Evolutionary conservation across 2,888 invertebrate species (phyloP).

Genomic region (Tetragnatha montana): DNA sequence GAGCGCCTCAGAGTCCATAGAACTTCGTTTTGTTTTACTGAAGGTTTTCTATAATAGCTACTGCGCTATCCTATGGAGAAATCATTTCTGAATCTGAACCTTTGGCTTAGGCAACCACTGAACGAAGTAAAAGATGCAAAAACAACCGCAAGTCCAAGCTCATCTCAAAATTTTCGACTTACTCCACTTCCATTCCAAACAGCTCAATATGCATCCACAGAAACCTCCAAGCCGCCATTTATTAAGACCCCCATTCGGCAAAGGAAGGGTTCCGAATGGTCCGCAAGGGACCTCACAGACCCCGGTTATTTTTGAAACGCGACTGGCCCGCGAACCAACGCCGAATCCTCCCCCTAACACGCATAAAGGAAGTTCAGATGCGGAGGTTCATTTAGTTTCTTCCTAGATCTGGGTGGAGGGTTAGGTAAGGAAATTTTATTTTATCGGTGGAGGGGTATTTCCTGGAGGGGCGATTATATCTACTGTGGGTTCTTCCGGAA

Average conservation of each 20-base stretch:
- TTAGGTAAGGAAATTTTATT: slow-evolving; percentile 10
- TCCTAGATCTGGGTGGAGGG: background rate
- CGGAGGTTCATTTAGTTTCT: slow-evolving; percentile 1
- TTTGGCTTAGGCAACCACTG: no score
- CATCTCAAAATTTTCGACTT: no score
- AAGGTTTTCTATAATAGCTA: no score
- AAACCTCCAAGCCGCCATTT: background rate
- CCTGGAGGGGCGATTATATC: background rate
- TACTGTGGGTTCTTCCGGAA: slow-evolving; percentile 10
- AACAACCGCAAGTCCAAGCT: no score
- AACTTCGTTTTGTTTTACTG: no score
- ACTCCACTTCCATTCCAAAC: background rate
- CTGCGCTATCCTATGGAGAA: no score
- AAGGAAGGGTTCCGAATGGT: background rate
- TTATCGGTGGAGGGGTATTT: slow-evolving; percentile 1
- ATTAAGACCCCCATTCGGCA: background rate
- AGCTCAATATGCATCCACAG: background rate
- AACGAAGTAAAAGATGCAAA: no score
- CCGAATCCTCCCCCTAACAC: slow-evolving; percentile 36
- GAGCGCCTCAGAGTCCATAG: no score
- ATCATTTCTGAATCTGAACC: no score
- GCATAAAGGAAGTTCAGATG: slow-evolving; percentile 31
- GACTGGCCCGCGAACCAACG: background rate
- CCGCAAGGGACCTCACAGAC: slow-evolving; percentile 23
- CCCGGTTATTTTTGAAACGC: slow-evolving; percentile 38